Base-by-base conservation (phyloP, 2,113 vertebrate genomes). In the Narcine bancroftii region DNA sequence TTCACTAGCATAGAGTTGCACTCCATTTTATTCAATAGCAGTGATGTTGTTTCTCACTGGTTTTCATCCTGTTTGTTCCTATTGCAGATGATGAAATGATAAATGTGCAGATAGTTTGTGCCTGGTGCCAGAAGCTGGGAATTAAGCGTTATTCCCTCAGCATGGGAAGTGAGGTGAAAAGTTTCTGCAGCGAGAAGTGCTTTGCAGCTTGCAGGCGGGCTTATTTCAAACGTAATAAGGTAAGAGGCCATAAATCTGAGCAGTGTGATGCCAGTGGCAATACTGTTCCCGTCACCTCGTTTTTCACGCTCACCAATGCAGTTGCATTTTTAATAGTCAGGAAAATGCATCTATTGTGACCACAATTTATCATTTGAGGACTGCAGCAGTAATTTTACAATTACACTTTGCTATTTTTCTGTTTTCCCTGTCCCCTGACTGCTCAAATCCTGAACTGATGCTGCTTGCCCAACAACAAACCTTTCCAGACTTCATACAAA, bases 111-210 rank as follows among this genome's bases (percentile, higher is more conserved):
- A 99, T 99, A 96, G 97, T 99, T 97, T 99, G 99, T 95, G 99
- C 99, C 94, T 99, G 99, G 99, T 99, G 99, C 97, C 99, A 99
- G 98, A 99, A 99, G 96, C 97, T 99, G 94, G 99, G 99, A 89
- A 97, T 99, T 94, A 99, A 99, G 94, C 98, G 98, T 93, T 99
- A 99, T 95, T 99, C 98, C 95, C 97, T 99, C 95, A 99, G 98
- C 97, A 99, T 99, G 99, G 99, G 98, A 93, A 99, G 98, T 77
- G 99, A 99, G 96, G 96, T 99, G 95, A 99, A 99, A 97, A 99
- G 97, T 95, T 99, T 99, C 97, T 99, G 99, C 97, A 99, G 99
- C 73, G 99, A 99, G 96, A 99, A 99, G 95, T 99, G 99, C 96
- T 99, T 99, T 94, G 98, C 99, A 19, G 98, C 99, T 94, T 99